Conservation (phyloP, 2,113 vertebrate genomes). For the Dipodomys spectabilis region DNA sequence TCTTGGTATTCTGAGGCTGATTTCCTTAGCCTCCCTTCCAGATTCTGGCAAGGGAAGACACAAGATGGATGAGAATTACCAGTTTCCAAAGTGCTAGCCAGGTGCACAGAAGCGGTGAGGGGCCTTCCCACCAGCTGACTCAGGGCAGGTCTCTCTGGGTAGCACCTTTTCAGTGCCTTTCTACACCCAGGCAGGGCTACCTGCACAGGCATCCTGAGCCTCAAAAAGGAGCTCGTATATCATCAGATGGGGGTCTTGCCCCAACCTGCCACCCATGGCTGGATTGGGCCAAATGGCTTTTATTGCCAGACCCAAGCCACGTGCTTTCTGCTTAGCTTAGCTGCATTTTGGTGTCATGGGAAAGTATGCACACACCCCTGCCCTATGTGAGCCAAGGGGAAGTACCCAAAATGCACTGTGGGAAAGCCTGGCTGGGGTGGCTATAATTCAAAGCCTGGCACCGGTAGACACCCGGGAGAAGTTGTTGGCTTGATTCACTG, state of each 20-base stretch:
- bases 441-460: background rate
- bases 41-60: background rate
- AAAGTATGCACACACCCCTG: conserved; percentile 47
- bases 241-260: conserved; percentile 1
- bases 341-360: conserved; percentile 57
- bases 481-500: background rate
- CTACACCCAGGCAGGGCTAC: background rate
- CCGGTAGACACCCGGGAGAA: background rate
- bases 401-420: conserved; percentile 25
- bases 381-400: conserved; percentile 29
- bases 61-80: background rate
- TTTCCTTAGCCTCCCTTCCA: background rate
- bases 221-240: background rate
- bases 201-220: background rate
- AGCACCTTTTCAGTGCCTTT: background rate
- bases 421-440: background rate
- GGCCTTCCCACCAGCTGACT: background rate
- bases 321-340: conserved; percentile 46
- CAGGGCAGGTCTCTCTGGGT: background rate
- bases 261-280: conserved; percentile 44
- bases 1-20: background rate
- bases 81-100: conserved; percentile 33
- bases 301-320: conserved; percentile 37
- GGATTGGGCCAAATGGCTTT: background rate
- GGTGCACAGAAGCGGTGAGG: background rate